Conservation (phyloP, 1,140 invertebrate genomes). For the Tyrophagus putrescentiae region DNA sequence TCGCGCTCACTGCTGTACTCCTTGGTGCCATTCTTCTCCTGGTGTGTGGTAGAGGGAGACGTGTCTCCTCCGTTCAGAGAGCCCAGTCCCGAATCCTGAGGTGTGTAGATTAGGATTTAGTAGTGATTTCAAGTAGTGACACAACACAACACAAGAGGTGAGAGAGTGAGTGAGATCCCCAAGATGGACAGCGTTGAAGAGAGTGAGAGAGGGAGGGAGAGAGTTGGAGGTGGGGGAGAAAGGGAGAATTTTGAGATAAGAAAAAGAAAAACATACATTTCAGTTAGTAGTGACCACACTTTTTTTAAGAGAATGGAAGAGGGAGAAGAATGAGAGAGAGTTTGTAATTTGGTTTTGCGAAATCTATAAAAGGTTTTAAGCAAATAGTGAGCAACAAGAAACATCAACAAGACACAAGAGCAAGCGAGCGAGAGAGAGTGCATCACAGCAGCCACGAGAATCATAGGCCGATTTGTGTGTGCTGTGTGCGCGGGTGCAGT, state of each 20-base stretch:
- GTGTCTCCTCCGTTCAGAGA: conserved; percentile 1
- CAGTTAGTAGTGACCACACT: neutral
- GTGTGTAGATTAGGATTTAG: conserved; percentile 9
- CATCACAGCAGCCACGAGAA: too few relatives aligned
- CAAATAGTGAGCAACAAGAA: too few relatives aligned
- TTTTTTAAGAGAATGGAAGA: too few relatives aligned
- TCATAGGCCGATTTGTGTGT: too few relatives aligned
- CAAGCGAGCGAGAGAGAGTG: too few relatives aligned
- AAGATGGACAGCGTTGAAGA: conserved; percentile 1
- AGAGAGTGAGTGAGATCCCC: neutral
- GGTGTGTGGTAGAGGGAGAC: neutral
- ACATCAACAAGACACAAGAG: too few relatives aligned
- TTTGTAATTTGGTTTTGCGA: neutral
- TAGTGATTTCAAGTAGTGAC: too few relatives aligned
- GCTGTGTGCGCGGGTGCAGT: too few relatives aligned
- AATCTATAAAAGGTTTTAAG: too few relatives aligned
- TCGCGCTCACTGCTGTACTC: neutral
- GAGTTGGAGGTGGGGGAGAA: neutral
- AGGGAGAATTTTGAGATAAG: conserved; percentile 11
- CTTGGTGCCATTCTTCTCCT: neutral
- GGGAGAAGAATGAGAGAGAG: neutral
- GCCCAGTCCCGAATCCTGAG: conserved; percentile 8
- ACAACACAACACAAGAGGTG: too few relatives aligned
- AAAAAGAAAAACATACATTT: conserved; percentile 22
- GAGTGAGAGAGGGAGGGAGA: neutral